Percentiles rank a stretch among this genome's conserved stretches.
Evolutionary conservation across 2,113 vertebrate genomes (phyloP).

Genomic region (Pygoscelis adeliae): DNA sequence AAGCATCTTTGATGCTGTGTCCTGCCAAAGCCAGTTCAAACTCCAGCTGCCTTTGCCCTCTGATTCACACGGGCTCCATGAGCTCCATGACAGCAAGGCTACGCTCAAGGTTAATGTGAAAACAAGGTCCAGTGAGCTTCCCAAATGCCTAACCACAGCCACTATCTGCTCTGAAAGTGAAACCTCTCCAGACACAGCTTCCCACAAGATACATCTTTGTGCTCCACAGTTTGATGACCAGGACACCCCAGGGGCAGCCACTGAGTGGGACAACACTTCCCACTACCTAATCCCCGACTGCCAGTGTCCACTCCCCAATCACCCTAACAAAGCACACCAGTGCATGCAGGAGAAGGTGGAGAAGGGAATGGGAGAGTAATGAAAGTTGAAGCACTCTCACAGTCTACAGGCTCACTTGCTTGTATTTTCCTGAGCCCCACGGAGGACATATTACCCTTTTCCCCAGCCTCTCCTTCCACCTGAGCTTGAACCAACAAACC

Average conservation of each 20-base stretch:
- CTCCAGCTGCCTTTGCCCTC: background rate
- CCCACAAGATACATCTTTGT: background rate
- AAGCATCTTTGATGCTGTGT: background rate
- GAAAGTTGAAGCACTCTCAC: background rate
- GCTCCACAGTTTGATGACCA: background rate
- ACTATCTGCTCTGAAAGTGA: background rate
- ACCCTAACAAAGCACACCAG: background rate
- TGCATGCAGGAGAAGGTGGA: background rate
- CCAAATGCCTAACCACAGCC: background rate
- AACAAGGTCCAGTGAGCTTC: background rate
- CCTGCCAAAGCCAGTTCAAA: background rate
- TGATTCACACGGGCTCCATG: background rate
- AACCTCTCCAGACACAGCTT: background rate
- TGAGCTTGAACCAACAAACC: background rate
- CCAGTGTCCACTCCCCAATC: too few species aligned
- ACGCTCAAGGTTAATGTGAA: background rate
- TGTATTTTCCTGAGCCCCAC: background rate
- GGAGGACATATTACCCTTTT: background rate
- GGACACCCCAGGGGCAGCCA: background rate
- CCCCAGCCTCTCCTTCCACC: background rate
- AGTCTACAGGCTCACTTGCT: background rate
- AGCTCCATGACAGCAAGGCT: background rate
- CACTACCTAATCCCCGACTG: fast-evolving
- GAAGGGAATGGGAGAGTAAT: background rate
- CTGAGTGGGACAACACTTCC: background rate